Conservation (phyloP, 2,797 vertebrate species). For the Trematomus bernacchii region DNA sequence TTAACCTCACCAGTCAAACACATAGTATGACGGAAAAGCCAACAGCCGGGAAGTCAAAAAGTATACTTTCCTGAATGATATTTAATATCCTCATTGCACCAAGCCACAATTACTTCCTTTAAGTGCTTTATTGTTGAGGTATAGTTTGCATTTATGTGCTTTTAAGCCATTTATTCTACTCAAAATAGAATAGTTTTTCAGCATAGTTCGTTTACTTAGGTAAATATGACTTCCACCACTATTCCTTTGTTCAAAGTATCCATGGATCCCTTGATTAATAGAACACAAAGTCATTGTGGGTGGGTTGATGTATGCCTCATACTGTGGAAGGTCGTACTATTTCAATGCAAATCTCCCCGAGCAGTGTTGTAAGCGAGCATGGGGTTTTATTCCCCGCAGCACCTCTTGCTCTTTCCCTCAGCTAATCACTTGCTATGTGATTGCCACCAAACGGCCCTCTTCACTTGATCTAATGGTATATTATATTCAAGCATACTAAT, state of each 20-base stretch:
- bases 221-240: background rate
- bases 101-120: background rate
- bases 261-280: background rate
- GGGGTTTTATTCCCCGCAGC: slow-evolving; percentile 8
- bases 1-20: too few relatives aligned
- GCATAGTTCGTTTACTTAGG: background rate
- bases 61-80: background rate
- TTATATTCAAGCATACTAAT: background rate
- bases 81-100: background rate
- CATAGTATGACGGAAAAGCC: too few relatives aligned
- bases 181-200: background rate
- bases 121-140: background rate
- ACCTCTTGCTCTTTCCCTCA: slow-evolving; percentile 11
- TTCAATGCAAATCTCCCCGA: background rate
- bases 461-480: background rate
- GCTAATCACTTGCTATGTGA: slow-evolving; percentile 26
- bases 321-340: background rate
- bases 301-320: background rate
- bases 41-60: too few relatives aligned
- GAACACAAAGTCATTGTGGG: background rate
- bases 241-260: background rate
- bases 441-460: slow-evolving; percentile 11
- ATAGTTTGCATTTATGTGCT: background rate
- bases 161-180: background rate
- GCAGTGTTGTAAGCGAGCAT: background rate